phyloP scores from a whole-genome alignment of 2,797 vertebrate species.

The Paedocypris micromegethes region DNA sequence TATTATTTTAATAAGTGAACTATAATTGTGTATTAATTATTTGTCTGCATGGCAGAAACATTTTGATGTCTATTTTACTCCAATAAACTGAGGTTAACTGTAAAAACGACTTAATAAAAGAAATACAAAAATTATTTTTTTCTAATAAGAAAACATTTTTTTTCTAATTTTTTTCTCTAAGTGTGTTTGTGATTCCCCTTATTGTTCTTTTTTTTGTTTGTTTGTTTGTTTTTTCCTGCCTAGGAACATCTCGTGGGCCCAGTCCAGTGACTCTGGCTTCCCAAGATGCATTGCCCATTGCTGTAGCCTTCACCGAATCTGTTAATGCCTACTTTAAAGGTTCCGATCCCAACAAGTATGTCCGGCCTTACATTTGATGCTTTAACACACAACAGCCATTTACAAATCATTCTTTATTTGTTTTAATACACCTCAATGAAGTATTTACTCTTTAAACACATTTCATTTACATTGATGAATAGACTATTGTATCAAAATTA shows the following conservation, averaged over 20 bases:
- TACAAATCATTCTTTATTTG: too few species aligned
- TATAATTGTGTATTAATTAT: neutral
- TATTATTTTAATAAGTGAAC: too few species aligned
- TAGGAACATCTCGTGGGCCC: slow-evolving; percentile 94
- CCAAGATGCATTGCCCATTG: slow-evolving; percentile 92
- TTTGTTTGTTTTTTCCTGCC: slow-evolving; percentile 3
- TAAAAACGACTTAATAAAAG: neutral
- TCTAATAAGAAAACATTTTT: too few species aligned
- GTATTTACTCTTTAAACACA: neutral
- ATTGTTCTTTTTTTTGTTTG: neutral
- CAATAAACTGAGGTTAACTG: neutral
- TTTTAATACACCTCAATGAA: neutral
- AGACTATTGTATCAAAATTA: neutral
- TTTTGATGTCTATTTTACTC: neutral
- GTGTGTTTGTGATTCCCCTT: neutral
- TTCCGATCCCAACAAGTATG: slow-evolving; percentile 94
- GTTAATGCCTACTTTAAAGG: slow-evolving; percentile 99
- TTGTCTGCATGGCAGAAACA: slow-evolving; percentile 17
- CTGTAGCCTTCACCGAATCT: slow-evolving; percentile 93
- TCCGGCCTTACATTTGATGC: slow-evolving; percentile 20
- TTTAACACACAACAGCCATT: neutral
- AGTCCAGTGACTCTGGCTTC: slow-evolving; percentile 93
- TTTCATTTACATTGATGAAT: neutral
- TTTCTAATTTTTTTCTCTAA: too few species aligned
- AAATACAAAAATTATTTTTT: too few species aligned